phyloP scores from a whole-genome alignment of 2,888 invertebrate genomes.

The Netelia inedita region DNA sequence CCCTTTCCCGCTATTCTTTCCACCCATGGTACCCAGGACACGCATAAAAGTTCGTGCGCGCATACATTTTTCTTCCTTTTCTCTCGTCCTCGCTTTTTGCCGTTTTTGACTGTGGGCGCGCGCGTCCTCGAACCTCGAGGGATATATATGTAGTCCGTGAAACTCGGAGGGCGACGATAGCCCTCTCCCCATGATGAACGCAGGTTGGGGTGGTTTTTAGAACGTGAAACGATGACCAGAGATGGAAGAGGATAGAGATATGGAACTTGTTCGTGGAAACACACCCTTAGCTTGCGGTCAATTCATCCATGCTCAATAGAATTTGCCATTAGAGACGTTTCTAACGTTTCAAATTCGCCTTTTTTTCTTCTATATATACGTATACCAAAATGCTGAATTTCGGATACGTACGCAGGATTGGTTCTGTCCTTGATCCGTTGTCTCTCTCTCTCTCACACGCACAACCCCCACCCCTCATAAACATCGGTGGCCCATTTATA shows the following conservation, averaged over 20 bases:
- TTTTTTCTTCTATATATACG: conserved; percentile 1
- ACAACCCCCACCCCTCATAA: background rate
- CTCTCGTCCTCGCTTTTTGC: conserved; percentile 11
- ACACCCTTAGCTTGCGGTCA: conserved; percentile 47
- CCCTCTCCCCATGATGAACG: conserved; percentile 15
- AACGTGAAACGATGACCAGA: conserved; percentile 36
- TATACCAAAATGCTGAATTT: conserved; percentile 30
- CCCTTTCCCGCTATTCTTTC: conserved; percentile 31
- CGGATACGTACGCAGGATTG: background rate
- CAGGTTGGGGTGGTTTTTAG: conserved; percentile 22
- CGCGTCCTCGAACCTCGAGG: conserved; percentile 34
- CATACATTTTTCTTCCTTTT: conserved; percentile 40
- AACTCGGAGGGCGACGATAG: conserved; percentile 42
- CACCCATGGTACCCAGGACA: conserved; percentile 29
- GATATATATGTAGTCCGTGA: background rate
- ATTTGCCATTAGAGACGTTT: conserved; percentile 58
- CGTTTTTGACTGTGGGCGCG: conserved; percentile 44
- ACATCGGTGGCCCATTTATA: too few species aligned
- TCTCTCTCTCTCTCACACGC: conserved; percentile 30
- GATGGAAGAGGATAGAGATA: conserved; percentile 42
- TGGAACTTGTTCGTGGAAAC: conserved; percentile 56
- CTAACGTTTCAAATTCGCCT: conserved; percentile 32
- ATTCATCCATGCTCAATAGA: conserved; percentile 50
- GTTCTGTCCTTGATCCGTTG: conserved; percentile 17
- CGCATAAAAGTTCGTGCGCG: conserved; percentile 11